Evolutionary conservation across 2,888 invertebrate genomes (phyloP), one percentile per base, ranked within the genome.

Genomic region (Venusia cambrica): DNA sequence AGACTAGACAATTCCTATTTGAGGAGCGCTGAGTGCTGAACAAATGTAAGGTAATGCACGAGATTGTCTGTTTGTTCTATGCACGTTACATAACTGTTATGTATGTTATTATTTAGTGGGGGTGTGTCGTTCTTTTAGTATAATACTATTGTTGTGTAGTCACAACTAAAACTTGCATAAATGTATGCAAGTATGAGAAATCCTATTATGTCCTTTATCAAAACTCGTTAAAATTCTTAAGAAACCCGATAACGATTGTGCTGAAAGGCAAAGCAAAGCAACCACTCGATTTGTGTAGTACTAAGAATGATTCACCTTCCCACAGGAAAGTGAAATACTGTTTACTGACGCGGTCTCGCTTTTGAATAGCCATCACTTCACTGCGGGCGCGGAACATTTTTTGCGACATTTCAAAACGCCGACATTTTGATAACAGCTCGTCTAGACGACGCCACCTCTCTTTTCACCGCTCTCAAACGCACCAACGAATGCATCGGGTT

Each of bases 181-280:
- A n/a, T n/a, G n/a, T n/a, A n/a, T n/a, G n/a, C n/a, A n/a, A n/a
- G n/a, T n/a, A n/a, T n/a, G n/a, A n/a, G n/a, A n/a, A n/a, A n/a
- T n/a, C n/a, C n/a, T n/a, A n/a, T n/a, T n/a, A n/a, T n/a, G n/a
- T n/a, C n/a, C n/a, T n/a, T n/a, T n/a, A n/a, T n/a, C n/a, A n/a
- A n/a, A n/a, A n/a, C n/a, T n/a, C n/a, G n/a, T n/a, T n/a, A n/a
- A n/a, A n/a, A n/a, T n/a, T n/a, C n/a, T n/a, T n/a, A n/a, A 42
- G 54, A 59, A 57, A 57, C 52, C 45, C 34, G 7, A 45, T 38
- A 30, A 45, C 34, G 16, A 22, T 26, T 31, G 12, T n/a, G n/a
- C n/a, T n/a, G 6, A 8, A 19, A 25, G 8, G n/a, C n/a, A 14
- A 19, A 18, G 12, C 13, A 24, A 17, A 16, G 6, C 1, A 2